phyloP scores from a whole-genome alignment of 2,888 invertebrate genomes.

The Thymelicus sylvestris region DNA sequence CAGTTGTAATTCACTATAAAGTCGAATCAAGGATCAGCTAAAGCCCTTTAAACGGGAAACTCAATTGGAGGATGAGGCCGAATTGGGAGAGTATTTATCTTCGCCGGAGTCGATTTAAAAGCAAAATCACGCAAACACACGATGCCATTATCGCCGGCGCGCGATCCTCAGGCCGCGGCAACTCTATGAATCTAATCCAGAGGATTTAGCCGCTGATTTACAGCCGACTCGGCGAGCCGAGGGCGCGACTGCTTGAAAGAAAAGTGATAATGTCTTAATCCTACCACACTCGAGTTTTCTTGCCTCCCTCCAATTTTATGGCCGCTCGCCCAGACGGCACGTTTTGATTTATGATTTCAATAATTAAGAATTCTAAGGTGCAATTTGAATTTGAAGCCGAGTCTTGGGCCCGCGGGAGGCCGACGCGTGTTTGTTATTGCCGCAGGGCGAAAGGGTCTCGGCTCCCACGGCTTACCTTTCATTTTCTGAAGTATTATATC shows the following conservation, averaged over 20 bases:
- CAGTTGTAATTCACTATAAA: constrained; percentile 73
- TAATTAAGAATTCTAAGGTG: constrained; percentile 85
- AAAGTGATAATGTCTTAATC: constrained; percentile 89
- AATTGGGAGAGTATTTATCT: constrained; percentile 81
- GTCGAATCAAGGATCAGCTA: constrained; percentile 60
- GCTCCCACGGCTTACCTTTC: constrained; percentile 67
- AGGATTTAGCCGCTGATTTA: constrained; percentile 85
- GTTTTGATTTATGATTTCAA: constrained; percentile 85
- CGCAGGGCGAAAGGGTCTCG: constrained; percentile 74
- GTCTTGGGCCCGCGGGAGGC: constrained; percentile 73
- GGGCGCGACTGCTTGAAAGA: constrained; percentile 83
- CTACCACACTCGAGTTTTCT: constrained; percentile 82
- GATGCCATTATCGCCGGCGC: constrained; percentile 78
- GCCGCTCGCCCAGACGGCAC: constrained; percentile 82
- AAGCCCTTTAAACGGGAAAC: constrained; percentile 74
- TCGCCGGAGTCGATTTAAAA: constrained; percentile 80
- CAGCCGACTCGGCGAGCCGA: constrained; percentile 73
- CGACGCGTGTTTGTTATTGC: constrained; percentile 83
- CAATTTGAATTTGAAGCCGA: constrained; percentile 82
- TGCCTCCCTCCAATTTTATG: constrained; percentile 75
- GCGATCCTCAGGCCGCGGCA: constrained; percentile 80
- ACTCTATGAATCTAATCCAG: constrained; percentile 85
- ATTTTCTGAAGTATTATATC: constrained; percentile 72
- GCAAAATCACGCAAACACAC: constrained; percentile 83
- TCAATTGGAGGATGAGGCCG: constrained; percentile 65